phyloP scores from a whole-genome alignment of 64 coral and sea anemone genomes.

The Acropora tenuis region DNA sequence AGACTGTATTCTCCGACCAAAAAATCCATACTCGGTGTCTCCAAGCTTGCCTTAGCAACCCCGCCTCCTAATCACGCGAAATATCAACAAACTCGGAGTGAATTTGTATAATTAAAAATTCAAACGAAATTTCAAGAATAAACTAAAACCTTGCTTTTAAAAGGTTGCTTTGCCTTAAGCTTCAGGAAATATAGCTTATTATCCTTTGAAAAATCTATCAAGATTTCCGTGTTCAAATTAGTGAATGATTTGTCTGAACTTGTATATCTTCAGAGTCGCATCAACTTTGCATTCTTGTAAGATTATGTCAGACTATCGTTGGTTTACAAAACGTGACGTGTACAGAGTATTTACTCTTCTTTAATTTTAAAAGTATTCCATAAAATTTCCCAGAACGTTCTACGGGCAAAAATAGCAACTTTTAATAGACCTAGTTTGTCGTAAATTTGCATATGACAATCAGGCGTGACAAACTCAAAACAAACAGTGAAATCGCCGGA shows the following conservation, averaged over 20 bases:
- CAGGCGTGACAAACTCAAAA: neutral
- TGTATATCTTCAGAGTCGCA: neutral
- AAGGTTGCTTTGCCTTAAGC: neutral
- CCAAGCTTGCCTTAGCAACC: conserved; percentile 20
- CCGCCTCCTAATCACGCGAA: neutral
- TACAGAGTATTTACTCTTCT: no score
- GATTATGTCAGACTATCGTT: neutral
- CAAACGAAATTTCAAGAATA: neutral
- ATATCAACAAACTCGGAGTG: no score
- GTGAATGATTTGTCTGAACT: neutral
- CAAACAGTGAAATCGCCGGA: neutral
- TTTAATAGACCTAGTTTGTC: neutral
- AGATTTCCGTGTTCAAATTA: neutral
- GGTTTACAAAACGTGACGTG: neutral
- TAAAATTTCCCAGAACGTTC: neutral
- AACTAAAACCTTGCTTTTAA: neutral
- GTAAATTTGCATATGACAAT: neutral
- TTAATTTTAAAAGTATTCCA: neutral
- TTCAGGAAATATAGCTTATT: neutral
- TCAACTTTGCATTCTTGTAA: neutral
- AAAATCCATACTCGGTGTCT: neutral
- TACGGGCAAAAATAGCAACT: neutral
- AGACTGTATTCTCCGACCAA: neutral
- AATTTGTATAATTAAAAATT: neutral
- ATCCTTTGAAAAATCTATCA: neutral